These are phyloP conservation scores for Pseudopleuronectes americanus DNA, from an alignment of 2,797 vertebrate genomes.

Conservation along the genomic window DNA sequence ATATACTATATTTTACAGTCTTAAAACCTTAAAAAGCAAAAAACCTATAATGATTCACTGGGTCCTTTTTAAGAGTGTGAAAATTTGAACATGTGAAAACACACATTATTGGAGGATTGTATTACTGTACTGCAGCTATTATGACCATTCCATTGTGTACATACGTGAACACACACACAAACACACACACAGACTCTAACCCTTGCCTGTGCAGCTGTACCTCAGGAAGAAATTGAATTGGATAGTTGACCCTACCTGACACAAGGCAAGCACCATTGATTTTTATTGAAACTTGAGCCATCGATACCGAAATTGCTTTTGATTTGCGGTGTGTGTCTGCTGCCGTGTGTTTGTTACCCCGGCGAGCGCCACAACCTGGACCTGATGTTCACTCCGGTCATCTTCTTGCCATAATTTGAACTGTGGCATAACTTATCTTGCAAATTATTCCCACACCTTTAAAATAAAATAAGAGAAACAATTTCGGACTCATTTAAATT, in stretches of 20 bases:
- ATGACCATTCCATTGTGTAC: neutral
- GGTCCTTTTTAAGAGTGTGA: neutral
- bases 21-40: too few species aligned
- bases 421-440: slow-evolving; percentile 3
- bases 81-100: neutral
- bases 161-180: neutral
- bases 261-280: slow-evolving; percentile 80
- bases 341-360: slow-evolving; percentile 46
- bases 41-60: neutral
- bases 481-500: slow-evolving; percentile 28
- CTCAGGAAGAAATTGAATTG: slow-evolving; percentile 83
- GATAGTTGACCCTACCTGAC: slow-evolving; percentile 78
- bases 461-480: slow-evolving; percentile 1
- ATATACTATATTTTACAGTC: too few species aligned
- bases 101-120: neutral
- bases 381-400: slow-evolving; percentile 30
- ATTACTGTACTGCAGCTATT: slow-evolving; percentile 15
- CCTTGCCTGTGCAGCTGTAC: slow-evolving; percentile 50
- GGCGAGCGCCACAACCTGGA: slow-evolving; percentile 3
- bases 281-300: slow-evolving; percentile 81
- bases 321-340: slow-evolving; percentile 53
- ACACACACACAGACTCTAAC: slow-evolving; percentile 21
- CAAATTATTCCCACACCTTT: slow-evolving; percentile 21
- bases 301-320: slow-evolving; percentile 82
- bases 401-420: slow-evolving; percentile 27